Percentiles rank a stretch among this genome's conserved stretches.
phyloP scores from a whole-genome alignment of 2,113 vertebrate species.

The Brachyistius frenatus region DNA sequence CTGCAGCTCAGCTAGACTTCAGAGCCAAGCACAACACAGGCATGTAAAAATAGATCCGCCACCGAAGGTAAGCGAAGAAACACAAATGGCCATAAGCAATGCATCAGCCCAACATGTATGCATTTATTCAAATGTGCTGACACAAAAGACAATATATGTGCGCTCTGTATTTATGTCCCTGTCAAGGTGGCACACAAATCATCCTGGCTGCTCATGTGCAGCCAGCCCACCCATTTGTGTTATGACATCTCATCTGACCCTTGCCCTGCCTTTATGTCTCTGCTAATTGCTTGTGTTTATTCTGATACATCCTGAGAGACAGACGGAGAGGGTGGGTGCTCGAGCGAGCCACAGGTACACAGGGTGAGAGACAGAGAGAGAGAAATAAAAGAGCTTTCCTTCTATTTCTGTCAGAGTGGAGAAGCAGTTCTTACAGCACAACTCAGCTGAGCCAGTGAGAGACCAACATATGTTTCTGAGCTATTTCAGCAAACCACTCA shows the following conservation, averaged over 20 bases:
- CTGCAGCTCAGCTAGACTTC: constrained; percentile 53
- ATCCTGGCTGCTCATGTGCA: constrained; percentile 25
- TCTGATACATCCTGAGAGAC: constrained; percentile 67
- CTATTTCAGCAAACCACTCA: constrained; percentile 59
- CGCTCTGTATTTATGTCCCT: constrained; percentile 47
- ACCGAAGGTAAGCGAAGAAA: constrained; percentile 57
- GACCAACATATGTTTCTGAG: constrained; percentile 52
- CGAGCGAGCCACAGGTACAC: constrained; percentile 56
- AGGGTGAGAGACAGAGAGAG: background rate
- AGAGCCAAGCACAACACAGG: constrained; percentile 65
- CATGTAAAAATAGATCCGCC: constrained; percentile 73
- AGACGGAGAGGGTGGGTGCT: constrained; percentile 4
- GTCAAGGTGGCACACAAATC: constrained; percentile 53
- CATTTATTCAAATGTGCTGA: constrained; percentile 53
- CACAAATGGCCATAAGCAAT: constrained; percentile 61
- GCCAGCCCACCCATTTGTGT: constrained; percentile 66
- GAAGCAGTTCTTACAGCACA: constrained; percentile 32
- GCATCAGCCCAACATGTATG: constrained; percentile 35
- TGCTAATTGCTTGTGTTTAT: constrained; percentile 75
- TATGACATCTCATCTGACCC: constrained; percentile 73
- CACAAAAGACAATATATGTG: constrained; percentile 41
- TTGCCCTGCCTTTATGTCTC: constrained; percentile 50
- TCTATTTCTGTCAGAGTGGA: constrained; percentile 55
- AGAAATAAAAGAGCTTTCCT: constrained; percentile 12
- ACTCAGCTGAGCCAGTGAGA: constrained; percentile 29